Evolutionary conservation across 2,797 vertebrate genomes (phyloP), one percentile per base, ranked within the genome.

Genomic region (Sebastes matsubarae): DNA sequence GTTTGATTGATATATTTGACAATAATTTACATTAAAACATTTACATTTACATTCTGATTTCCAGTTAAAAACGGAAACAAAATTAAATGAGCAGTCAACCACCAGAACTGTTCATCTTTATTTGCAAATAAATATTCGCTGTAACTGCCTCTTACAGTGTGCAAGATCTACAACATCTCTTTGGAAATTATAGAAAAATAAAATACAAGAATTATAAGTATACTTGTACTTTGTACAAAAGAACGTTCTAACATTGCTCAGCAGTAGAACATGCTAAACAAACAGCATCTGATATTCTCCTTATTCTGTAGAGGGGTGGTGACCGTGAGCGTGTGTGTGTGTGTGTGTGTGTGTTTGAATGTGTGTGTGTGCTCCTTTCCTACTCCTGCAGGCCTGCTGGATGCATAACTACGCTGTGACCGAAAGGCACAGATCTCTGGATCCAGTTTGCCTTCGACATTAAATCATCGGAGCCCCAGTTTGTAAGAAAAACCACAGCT

Each of bases 131-230:
- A 97, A 96, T 97, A 97, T 95, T 94, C 95, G 97, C 97, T 95
- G 96, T 97, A 97, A 95, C 96, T 96, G 95, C 95, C 95, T 97
- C 93, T 97, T 97, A 96, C 93, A 95, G 96, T 97, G 93, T 96
- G 96, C 97, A 97, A 97, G 96, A 96, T 97, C 96, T 97, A 97
- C 97, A 97, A 98, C 97, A 96, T 96, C 94, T 96, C 97, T 97
- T 97, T 97, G 96, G 96, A 98, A 98, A 97, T 98, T 81, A 98
- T 98, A 98, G 95, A 98, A 98, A 98, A 98, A 98, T 98, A 98
- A 98, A 97, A 97, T 97, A 97, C 97, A 97, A 95, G 97, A 97
- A 97, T 97, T 96, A 95, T 96, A 96, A 96, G 94, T 97, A 91
- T 90, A 97, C 96, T 98, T 98, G 97, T 98, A 98, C 97, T 96